phyloP scores from a whole-genome alignment of 2,797 vertebrate species.

The Nyctalus aviator region DNA sequence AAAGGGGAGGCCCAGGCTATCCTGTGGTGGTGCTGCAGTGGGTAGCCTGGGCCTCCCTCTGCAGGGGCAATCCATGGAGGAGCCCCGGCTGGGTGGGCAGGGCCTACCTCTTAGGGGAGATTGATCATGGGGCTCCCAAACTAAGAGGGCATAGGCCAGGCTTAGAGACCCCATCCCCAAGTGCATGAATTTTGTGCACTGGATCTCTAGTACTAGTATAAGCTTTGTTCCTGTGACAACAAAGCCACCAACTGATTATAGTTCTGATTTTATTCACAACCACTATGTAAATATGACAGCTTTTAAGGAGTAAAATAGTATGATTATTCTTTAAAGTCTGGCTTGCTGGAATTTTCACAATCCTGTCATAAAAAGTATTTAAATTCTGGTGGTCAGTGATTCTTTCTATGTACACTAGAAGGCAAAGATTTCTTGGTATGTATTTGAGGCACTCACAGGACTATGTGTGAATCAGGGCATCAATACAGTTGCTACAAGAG shows the following conservation, averaged over 20 bases:
- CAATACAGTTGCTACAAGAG: neutral
- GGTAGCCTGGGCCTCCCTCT: too few species aligned
- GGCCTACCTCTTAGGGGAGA: too few species aligned
- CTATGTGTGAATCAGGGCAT: neutral
- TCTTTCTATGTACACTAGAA: neutral
- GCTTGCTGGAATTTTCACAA: neutral
- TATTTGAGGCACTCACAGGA: neutral
- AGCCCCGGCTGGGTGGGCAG: too few species aligned
- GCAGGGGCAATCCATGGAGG: too few species aligned
- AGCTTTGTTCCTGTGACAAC: neutral
- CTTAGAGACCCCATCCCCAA: too few species aligned
- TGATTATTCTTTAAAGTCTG: neutral
- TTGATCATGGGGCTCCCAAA: too few species aligned
- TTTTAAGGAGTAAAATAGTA: neutral
- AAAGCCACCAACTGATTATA: neutral
- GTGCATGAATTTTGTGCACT: too few species aligned
- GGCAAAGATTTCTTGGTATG: neutral
- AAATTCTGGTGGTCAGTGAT: neutral
- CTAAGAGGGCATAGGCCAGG: too few species aligned
- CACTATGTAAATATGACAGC: neutral
- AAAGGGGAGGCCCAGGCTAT: too few species aligned
- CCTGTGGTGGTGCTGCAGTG: too few species aligned
- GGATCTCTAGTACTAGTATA: neutral
- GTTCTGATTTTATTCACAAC: conserved; percentile 6
- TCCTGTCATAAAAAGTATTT: neutral